Evolutionary conservation across 2,888 invertebrate genomes (phyloP), one percentile per base, ranked within the genome.

Genomic region (Embidobia sp.): DNA sequence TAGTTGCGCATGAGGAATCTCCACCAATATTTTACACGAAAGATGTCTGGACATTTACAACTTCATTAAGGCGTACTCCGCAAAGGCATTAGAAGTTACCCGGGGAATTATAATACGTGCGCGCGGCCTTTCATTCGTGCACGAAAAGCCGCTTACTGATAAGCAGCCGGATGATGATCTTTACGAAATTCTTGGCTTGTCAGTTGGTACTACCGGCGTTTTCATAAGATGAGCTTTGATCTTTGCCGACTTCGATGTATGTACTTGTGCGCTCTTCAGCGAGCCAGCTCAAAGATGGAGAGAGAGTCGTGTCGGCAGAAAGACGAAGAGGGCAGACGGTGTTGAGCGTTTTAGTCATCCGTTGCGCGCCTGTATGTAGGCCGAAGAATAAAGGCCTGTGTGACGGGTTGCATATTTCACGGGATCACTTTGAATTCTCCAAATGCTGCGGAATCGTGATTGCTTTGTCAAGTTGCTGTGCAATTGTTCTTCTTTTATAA

Each of bases 191-290:
- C 85, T 87, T 85, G 84, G 84, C 86, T 87, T 85, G 86, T 87
- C 87, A 87, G 86, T 85, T 86, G 86, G 86, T 86, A 87, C 87
- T 87, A 87, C 87, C 86, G 85, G 86, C 83, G 83, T 84, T 84
- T 82, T 83, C 82, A 80, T 82, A 84, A 85, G 84, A 83, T 80
- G 78, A 75, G 83, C 86, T 87, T 87, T 87, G 87, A 87, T 87
- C 86, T 87, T 86, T 40, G 84, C 87, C 87, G 87, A 85, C 87
- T 81, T 75, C 81, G 83, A 84, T 84, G 84, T 84, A 79, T 84
- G 84, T 85, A 81, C 85, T 85, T 86, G 84, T 44, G 42, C 27
- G 57, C 42, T 72, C 72, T 84, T 85, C 83, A 84, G 83, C 82
- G 82, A 82, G 63, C 75, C 72, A 67, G 67, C 57, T 42, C 69